Evolutionary conservation across 2,888 invertebrate genomes (phyloP), one percentile per base, ranked within the genome.

Genomic region (Melinaea menophilus): DNA sequence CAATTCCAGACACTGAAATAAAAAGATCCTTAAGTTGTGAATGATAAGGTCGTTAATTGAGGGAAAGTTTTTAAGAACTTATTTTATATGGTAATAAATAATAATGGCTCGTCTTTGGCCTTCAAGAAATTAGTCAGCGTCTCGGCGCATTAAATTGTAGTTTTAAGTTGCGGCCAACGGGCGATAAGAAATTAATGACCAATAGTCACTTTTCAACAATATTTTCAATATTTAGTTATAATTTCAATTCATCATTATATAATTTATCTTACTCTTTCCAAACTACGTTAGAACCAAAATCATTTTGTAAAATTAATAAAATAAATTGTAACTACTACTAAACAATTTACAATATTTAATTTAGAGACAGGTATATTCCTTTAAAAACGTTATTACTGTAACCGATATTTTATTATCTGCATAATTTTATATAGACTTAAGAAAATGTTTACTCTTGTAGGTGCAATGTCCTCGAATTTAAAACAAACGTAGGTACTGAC

Each of bases 91-190:
- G 86, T 77, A 85, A 88, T 88, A 89, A 89, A 89, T 88, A 88
- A 88, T 88, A 88, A 86, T 87, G 88, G 86, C 82, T 85, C 85
- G 81, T 85, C 85, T 79, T 76, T 79, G 86, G 83, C 88, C 88
- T 90, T 90, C 86, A 82, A 74, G 80, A 83, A 85, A 85, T 88
- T 88, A 90, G 88, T 89, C 87, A 87, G 75, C 77, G 79, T 79
- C 79, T 76, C 74, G 75, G 58, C 73, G 75, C 72, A 72, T 74
- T 79, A 78, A 75, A 76, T 78, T 71, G 72, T 72, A 69, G 69
- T 69, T 72, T 22, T 72, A 72, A 72, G 64, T 66, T 55, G 65
- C 57, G 63, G 65, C 61, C 69, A 62, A 45, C 35, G 31, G 46
- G 34, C 22, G 33, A 58, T 54, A 47, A n/a, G 31, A 13, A 22